Evolutionary conservation across 2,888 invertebrate species (phyloP), one percentile per base, ranked within the genome.

Genomic region (Netelia virgata): DNA sequence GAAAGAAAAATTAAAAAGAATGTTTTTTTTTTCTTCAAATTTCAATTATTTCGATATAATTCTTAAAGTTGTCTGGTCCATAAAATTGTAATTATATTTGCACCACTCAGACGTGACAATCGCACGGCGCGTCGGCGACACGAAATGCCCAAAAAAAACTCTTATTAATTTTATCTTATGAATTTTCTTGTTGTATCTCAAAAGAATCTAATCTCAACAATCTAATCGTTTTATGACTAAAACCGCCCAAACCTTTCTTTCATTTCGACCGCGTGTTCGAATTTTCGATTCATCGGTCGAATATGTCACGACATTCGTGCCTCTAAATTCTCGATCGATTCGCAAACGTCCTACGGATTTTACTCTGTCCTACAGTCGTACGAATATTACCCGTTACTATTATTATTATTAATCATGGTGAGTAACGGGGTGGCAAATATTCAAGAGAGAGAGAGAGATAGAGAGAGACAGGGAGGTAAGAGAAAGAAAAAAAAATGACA

Each of bases 391-490:
- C 28, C 11, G 11, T 61, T 11, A 23, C 28, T 20, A 47, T 47
- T 11, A 47, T 61, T 61, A 23, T 61, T 61, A 61, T 61, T 61
- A 61, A 61, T 61, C 20, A 23, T 18, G 3, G 23, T 23, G 20
- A 11, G 61, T 11, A 20, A 16, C 61, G 28, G 23, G 23, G 61
- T 18, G 61, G 20, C 16, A 11, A 18, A 20, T 14, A 16, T 61
- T 20, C 61, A 1, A 18, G 23, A 23, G 61, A 61, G 10, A 20
- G 11, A 10, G 9, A 18, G 23, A 23, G 61, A 61, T 10, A 20
- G 11, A 10, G 8, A 9, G 20, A 20, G 11, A 18, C 20, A 61
- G 57, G 6, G 53, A n/a, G 53, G 3, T n/a, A 18, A 57, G 6
- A 3, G 3, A 55, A 18, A 18, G 16, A 16, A 47, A 47, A 47